Conservation (phyloP, 2,888 invertebrate genomes). For the Hypsopygia costalis region DNA sequence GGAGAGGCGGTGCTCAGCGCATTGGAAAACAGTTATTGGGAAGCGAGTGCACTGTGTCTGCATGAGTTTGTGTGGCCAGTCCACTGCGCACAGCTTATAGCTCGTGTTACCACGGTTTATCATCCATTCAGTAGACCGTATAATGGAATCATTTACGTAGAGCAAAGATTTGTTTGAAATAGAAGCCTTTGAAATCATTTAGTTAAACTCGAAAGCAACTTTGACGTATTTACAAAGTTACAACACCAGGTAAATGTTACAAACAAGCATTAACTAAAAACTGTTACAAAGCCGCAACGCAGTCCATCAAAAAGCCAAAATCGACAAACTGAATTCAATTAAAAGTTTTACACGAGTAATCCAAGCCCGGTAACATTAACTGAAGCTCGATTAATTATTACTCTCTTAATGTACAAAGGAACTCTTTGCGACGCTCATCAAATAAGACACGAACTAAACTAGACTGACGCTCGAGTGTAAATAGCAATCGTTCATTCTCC, state of each 20-base stretch:
- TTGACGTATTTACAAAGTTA: slow-evolving; percentile 20
- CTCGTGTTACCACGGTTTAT: slow-evolving; percentile 18
- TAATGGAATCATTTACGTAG: too few relatives aligned
- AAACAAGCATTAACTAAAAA: slow-evolving; percentile 51
- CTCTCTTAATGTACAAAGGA: slow-evolving; percentile 64
- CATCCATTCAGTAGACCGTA: slow-evolving; percentile 11
- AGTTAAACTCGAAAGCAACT: slow-evolving; percentile 19
- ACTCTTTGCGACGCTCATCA: slow-evolving; percentile 58
- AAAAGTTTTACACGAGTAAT: slow-evolving; percentile 67
- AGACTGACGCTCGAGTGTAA: slow-evolving; percentile 68
- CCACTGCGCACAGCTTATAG: slow-evolving; percentile 28
- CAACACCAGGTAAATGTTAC: slow-evolving; percentile 34
- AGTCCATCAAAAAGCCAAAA: slow-evolving; percentile 64
- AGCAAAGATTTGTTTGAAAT: not conserved
- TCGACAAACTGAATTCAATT: slow-evolving; percentile 70
- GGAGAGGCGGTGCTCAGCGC: slow-evolving; percentile 45
- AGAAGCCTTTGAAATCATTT: not conserved
- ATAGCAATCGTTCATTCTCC: slow-evolving; percentile 67
- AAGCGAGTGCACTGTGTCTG: slow-evolving; percentile 32
- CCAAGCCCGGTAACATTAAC: slow-evolving; percentile 62
- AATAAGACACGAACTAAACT: slow-evolving; percentile 62
- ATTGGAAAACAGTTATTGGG: slow-evolving; percentile 61
- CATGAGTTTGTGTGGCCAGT: slow-evolving; percentile 43
- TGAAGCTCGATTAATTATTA: slow-evolving; percentile 73
- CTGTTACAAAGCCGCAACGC: slow-evolving; percentile 49